Evolutionary conservation across 2,797 vertebrate species (phyloP).

Genomic region (Carapus acus): DNA sequence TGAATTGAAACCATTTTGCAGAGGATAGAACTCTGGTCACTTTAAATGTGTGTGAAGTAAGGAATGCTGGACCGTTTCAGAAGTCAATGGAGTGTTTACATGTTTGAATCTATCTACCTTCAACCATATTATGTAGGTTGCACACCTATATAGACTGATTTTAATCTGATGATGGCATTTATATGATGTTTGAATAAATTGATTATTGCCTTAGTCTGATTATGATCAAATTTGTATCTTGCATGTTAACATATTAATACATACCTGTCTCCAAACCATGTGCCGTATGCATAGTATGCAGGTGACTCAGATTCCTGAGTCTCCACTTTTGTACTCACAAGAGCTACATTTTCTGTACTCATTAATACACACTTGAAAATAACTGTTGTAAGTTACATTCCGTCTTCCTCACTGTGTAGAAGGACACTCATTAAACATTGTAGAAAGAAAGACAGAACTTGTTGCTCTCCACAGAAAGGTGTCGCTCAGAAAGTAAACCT

Average conservation of each 20-base stretch:
- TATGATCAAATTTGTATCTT: not conserved
- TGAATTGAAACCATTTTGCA: not conserved
- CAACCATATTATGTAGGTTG: not conserved
- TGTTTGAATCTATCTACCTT: not conserved
- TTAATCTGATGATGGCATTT: not conserved
- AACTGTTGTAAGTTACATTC: conserved; percentile 30
- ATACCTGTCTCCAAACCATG: conserved; percentile 41
- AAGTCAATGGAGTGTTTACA: not conserved
- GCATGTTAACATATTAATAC: conserved; percentile 7
- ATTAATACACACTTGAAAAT: conserved; percentile 42
- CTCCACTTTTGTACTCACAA: conserved; percentile 58
- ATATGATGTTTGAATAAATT: not conserved
- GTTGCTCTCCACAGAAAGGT: conserved; percentile 18
- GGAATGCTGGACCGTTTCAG: not conserved
- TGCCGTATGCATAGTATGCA: conserved; percentile 56
- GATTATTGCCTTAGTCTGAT: not conserved
- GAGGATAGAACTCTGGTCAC: not conserved
- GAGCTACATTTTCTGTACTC: conserved; percentile 51
- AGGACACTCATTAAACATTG: conserved; percentile 14
- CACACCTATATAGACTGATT: not conserved
- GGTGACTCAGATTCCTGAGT: conserved; percentile 54
- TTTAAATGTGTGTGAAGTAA: no score
- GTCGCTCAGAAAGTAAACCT: conserved; percentile 12
- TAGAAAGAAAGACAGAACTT: not conserved
- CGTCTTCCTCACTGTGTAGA: conserved; percentile 22